phyloP scores from a whole-genome alignment of 2,888 invertebrate species.

The Autographa gamma region DNA sequence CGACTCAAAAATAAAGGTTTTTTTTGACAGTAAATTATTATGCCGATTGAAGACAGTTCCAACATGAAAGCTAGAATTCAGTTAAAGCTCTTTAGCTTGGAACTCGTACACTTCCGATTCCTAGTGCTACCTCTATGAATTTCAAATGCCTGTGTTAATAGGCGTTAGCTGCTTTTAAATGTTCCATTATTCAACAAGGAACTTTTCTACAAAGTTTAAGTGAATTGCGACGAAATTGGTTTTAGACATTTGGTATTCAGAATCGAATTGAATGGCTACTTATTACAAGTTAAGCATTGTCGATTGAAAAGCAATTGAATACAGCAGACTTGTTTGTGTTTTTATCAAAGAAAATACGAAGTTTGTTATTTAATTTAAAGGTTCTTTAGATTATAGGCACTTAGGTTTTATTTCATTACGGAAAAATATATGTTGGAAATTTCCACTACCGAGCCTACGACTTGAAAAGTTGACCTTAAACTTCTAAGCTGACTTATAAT shows the following conservation, averaged over 20 bases:
- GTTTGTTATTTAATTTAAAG: not conserved
- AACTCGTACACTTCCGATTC: conserved; percentile 41
- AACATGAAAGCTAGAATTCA: conserved; percentile 11
- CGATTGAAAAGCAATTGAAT: not conserved
- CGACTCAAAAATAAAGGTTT: too few species aligned
- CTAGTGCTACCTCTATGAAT: conserved; percentile 46
- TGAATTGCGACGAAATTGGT: conserved; percentile 23
- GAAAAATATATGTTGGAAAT: not conserved
- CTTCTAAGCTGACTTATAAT: too few species aligned
- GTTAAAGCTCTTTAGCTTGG: conserved; percentile 35
- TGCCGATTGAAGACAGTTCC: conserved; percentile 9
- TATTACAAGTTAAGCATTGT: conserved; percentile 16
- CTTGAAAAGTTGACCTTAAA: too few species aligned
- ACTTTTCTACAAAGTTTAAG: conserved; percentile 27
- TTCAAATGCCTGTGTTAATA: conserved; percentile 41
- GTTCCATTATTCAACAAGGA: conserved; percentile 42
- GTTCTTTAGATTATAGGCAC: not conserved
- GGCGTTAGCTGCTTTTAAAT: conserved; percentile 36
- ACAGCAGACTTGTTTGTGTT: not conserved
- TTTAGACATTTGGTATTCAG: conserved; percentile 29
- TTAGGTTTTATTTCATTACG: not conserved
- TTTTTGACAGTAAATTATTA: conserved; percentile 7
- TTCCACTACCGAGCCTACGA: too few species aligned
- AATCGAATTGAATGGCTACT: conserved; percentile 26
- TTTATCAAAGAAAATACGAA: not conserved